Conservation (phyloP, 2,113 vertebrate species). For the Nestor notabilis region DNA sequence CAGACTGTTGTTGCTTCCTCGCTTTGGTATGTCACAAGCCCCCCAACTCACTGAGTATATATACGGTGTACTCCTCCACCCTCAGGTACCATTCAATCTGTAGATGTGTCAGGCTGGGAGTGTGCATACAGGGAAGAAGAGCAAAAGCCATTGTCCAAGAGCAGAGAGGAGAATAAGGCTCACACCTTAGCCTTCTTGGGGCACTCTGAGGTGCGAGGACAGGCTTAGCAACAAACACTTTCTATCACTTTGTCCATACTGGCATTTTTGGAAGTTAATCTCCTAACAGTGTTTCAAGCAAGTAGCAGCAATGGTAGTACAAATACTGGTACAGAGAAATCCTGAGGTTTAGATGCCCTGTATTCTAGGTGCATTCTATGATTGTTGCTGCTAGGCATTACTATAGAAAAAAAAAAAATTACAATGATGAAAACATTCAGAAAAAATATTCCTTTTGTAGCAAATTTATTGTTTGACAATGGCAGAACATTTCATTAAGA, state of each 20-base stretch:
- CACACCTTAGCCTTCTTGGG: not conserved
- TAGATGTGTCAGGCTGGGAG: no score
- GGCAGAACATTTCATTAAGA: not conserved
- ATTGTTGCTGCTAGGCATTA: not conserved
- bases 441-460: not conserved
- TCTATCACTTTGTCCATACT: not conserved
- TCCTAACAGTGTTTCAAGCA: not conserved
- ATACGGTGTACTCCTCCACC: rapidly evolving
- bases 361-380: not conserved
- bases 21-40: not conserved
- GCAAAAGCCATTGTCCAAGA: not conserved
- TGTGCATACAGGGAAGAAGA: not conserved
- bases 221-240: not conserved
- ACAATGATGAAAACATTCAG: not conserved
- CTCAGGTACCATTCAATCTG: rapidly evolving
- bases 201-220: not conserved
- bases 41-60: not conserved
- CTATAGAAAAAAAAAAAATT: not conserved
- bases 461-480: not conserved
- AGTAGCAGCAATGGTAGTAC: not conserved
- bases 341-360: not conserved
- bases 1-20: not conserved
- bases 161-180: not conserved
- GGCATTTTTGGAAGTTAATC: not conserved
- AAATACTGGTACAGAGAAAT: not conserved